Conservation (phyloP, 2,888 invertebrate genomes). For the Cheilosia urbana region DNA sequence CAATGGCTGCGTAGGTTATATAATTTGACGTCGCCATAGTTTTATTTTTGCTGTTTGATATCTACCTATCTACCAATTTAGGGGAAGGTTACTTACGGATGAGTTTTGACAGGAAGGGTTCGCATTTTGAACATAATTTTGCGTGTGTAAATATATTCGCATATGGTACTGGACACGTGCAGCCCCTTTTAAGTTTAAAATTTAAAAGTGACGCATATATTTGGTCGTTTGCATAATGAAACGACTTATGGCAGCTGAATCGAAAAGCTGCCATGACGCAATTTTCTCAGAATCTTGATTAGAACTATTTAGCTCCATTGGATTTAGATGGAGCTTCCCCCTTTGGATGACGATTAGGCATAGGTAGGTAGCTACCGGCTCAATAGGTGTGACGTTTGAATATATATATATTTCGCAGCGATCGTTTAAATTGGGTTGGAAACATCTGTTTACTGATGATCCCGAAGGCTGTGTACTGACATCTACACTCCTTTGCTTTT, state of each 20-base stretch:
- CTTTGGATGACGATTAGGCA: no score
- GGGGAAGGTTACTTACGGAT: conserved; percentile 20
- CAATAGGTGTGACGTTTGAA: no score
- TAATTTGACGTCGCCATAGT: conserved; percentile 47
- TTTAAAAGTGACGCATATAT: conserved; percentile 45
- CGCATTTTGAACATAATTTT: conserved; percentile 61
- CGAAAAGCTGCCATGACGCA: not conserved
- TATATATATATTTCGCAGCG: no score
- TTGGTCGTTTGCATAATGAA: conserved; percentile 32
- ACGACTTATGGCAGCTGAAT: conserved; percentile 22
- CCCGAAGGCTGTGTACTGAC: no score
- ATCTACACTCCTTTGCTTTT: no score
- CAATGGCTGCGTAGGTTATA: conserved; percentile 20
- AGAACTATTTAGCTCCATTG: not conserved
- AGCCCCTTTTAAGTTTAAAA: conserved; percentile 41
- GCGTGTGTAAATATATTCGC: conserved; percentile 24
- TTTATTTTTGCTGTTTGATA: conserved; percentile 46
- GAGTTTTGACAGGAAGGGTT: conserved; percentile 37
- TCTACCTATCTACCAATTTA: conserved; percentile 21
- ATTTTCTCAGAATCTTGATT: not conserved
- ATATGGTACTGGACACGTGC: conserved; percentile 31
- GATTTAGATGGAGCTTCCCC: not conserved
- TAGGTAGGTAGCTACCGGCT: no score
- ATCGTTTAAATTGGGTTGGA: no score
- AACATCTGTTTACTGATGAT: no score